Conservation (phyloP, 2,113 vertebrate species). For the Ellobius talpinus region DNA sequence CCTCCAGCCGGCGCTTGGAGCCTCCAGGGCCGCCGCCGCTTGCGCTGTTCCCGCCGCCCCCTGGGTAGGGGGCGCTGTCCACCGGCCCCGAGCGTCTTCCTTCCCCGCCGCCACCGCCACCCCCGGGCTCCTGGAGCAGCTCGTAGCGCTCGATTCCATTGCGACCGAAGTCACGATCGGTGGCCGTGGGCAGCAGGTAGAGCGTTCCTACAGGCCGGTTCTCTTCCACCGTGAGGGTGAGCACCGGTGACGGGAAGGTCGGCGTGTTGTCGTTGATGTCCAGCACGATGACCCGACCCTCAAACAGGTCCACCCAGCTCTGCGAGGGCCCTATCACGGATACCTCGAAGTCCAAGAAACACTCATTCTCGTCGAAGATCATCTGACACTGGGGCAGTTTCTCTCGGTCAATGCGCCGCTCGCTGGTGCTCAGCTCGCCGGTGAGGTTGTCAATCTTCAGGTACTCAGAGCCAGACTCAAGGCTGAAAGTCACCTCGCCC, state of each 20-base stretch:
- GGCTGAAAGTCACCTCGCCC: constrained; percentile 98
- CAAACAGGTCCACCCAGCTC: constrained; percentile 99
- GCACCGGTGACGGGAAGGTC: constrained; percentile 97
- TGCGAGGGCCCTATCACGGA: constrained; percentile 98
- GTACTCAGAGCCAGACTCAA: constrained; percentile 98
- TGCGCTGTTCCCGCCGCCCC: constrained; percentile 74
- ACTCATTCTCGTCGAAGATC: constrained; percentile 99
- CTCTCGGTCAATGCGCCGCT: constrained; percentile 97
- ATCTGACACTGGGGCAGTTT: constrained; percentile 99
- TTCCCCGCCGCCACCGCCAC: constrained; percentile 85
- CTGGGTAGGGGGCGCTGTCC: constrained; percentile 79
- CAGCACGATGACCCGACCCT: constrained; percentile 97
- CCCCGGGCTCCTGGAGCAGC: constrained; percentile 95
- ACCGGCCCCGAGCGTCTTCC: constrained; percentile 64
- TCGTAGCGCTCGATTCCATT: constrained; percentile 99
- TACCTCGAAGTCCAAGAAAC: constrained; percentile 99
- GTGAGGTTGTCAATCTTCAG: constrained; percentile 99
- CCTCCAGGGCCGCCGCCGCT: constrained; percentile 75
- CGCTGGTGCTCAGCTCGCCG: constrained; percentile 97
- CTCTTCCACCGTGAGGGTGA: constrained; percentile 98
- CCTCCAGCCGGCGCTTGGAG: constrained; percentile 89
- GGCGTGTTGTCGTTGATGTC: constrained; percentile 99
- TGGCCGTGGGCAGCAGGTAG: constrained; percentile 97
- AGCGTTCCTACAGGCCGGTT: constrained; percentile 98
- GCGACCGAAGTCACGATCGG: constrained; percentile 97